Evolutionary conservation across 30 jellyfish, hydroid and myxozoan species (phyloP).

Genomic region (Hydractinia symbiolongicarpus): DNA sequence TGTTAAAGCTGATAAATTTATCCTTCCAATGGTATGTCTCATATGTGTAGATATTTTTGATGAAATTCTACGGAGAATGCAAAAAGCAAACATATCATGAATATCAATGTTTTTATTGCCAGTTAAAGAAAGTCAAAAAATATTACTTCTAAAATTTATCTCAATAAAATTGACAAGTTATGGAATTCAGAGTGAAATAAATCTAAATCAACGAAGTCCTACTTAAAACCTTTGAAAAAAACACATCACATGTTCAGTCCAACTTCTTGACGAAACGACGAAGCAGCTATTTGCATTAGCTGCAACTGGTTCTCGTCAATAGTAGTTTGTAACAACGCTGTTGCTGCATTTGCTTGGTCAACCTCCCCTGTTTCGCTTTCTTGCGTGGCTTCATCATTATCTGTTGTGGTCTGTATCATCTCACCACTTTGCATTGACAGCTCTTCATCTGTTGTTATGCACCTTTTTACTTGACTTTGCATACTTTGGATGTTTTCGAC

Average conservation of each 20-base stretch:
- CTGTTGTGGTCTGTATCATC: constrained; percentile 22
- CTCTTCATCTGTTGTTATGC: constrained; percentile 29
- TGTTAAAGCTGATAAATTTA: no score
- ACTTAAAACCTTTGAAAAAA: neutral
- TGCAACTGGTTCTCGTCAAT: constrained; percentile 22
- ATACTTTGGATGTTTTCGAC: constrained; percentile 13
- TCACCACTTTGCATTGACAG: constrained; percentile 32
- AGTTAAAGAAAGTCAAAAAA: no score
- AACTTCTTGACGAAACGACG: constrained; percentile 29
- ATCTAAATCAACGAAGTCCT: no score
- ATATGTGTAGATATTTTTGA: no score
- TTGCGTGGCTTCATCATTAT: constrained; percentile 23
- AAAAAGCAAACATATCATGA: no score
- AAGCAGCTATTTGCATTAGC: constrained; percentile 30
- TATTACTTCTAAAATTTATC: no score
- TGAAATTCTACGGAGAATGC: no score
- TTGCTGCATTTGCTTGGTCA: constrained; percentile 14
- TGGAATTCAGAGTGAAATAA: no score
- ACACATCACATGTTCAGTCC: constrained; percentile 18
- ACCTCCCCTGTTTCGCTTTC: constrained; percentile 19
- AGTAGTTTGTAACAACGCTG: constrained; percentile 21
- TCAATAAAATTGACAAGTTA: no score
- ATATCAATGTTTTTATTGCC: no score
- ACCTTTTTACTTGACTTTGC: constrained; percentile 9
- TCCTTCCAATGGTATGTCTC: no score